phyloP scores from a whole-genome alignment of 2,888 invertebrate species.

The Ormyrus rosae region DNA sequence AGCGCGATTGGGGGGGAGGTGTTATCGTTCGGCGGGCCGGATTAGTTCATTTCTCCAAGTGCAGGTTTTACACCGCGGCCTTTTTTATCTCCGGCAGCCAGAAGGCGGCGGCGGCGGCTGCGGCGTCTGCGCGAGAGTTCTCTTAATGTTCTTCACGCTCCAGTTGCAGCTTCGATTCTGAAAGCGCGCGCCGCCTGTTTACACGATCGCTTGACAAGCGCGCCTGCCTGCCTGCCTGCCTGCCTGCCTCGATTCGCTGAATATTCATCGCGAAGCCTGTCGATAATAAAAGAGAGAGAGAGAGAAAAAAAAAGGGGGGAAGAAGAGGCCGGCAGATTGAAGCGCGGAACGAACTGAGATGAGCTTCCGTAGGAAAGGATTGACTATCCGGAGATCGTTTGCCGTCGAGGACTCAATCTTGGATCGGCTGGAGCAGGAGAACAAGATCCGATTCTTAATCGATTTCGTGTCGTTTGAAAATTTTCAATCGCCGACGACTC shows the following conservation, averaged over 20 bases:
- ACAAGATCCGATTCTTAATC: too few species aligned
- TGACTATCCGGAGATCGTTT: too few species aligned
- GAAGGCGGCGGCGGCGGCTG: too few species aligned
- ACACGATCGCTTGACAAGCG: slow-evolving; percentile 40
- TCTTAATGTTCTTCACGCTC: slow-evolving; percentile 53
- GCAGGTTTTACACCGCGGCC: neutral
- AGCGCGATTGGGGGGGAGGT: slow-evolving; percentile 3
- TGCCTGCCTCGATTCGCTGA: neutral
- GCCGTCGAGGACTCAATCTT: too few species aligned
- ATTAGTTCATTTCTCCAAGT: neutral
- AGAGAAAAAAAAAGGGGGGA: neutral
- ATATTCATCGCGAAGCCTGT: slow-evolving; percentile 29
- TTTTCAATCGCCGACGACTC: too few species aligned
- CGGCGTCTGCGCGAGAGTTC: neutral
- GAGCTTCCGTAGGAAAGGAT: too few species aligned
- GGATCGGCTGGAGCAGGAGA: too few species aligned
- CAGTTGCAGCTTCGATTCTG: slow-evolving; percentile 27
- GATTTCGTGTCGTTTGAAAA: too few species aligned
- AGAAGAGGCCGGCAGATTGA: neutral
- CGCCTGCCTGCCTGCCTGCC: neutral
- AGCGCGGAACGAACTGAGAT: too few species aligned
- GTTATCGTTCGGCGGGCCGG: neutral
- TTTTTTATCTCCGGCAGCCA: neutral
- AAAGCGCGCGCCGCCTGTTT: slow-evolving; percentile 28
- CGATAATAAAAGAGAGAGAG: neutral